Percentiles rank a stretch among this genome's conserved stretches.
These are phyloP conservation scores for Alectura lathami DNA, from an alignment of 2,113 vertebrate species.

Conservation along the genomic window DNA sequence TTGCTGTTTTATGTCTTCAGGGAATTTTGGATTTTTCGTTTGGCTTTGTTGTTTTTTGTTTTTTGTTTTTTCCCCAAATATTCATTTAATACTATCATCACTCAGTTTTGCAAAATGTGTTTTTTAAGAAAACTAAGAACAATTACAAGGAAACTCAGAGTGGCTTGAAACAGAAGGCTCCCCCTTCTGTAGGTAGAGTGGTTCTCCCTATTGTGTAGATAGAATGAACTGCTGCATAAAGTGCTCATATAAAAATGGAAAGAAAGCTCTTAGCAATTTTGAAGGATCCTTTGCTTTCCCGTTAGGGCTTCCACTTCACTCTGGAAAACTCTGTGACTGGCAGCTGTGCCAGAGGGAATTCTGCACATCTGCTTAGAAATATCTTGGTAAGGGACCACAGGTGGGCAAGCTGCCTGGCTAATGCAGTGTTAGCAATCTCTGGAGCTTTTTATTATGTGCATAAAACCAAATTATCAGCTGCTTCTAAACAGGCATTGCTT, in stretches of 20 bases:
- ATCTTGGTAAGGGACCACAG: neutral
- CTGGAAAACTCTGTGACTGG: neutral
- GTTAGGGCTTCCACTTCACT: neutral
- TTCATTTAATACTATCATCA: neutral
- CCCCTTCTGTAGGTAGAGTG: too few species aligned
- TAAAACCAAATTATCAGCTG: neutral
- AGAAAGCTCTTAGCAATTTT: neutral
- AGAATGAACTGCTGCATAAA: neutral
- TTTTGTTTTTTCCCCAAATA: neutral
- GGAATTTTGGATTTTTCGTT: neutral
- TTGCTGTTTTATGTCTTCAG: neutral
- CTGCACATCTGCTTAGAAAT: neutral
- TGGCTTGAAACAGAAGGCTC: neutral
- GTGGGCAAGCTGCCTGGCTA: neutral
- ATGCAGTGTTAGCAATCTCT: neutral
- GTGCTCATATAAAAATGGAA: neutral
- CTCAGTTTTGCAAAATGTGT: too few species aligned
- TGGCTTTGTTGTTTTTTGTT: neutral
- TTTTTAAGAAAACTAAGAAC: neutral
- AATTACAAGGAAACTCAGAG: neutral
- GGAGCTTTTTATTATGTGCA: neutral
- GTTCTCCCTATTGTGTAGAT: too few species aligned
- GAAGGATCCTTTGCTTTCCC: neutral
- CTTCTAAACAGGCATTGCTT: neutral
- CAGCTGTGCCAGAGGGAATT: neutral